Evolutionary conservation across 2,113 vertebrate species (phyloP).

Genomic region (Cryptomyrus ogoouensis): DNA sequence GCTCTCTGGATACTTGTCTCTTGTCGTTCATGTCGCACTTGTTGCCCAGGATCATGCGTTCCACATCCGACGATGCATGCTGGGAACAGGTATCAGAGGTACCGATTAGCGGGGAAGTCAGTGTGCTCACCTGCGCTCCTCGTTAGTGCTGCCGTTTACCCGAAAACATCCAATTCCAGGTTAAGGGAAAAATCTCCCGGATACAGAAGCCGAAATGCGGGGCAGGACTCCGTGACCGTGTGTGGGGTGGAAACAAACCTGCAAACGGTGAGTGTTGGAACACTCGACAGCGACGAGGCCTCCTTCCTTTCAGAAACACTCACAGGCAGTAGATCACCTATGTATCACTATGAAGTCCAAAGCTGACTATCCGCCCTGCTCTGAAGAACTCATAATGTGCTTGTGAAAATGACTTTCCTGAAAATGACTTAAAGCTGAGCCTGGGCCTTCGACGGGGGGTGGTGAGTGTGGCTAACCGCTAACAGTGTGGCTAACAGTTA

Average conservation of each 20-base stretch:
- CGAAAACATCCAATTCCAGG: not conserved
- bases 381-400: not conserved
- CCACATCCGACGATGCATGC: constrained; percentile 95
- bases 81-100: constrained; percentile 38
- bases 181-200: too few species aligned
- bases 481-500: not conserved
- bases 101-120: not conserved
- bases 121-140: not conserved
- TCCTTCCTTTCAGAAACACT: not conserved
- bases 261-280: not conserved
- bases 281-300: not conserved
- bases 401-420: not conserved
- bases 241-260: too few species aligned
- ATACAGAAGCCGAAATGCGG: too few species aligned
- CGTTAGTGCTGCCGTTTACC: not conserved
- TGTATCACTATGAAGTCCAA: not conserved
- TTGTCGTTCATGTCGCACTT: constrained; percentile 97
- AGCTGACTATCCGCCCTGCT: not conserved
- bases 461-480: not conserved
- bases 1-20: constrained; percentile 94
- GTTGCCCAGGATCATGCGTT: constrained; percentile 95
- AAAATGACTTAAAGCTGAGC: not conserved
- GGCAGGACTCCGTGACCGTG: too few species aligned
- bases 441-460: too few species aligned
- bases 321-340: not conserved